A percentile compares a stretch with the other conserved stretches of the same genome.
Evolutionary conservation across 2,888 invertebrate genomes (phyloP).

Genomic region (Boloria euphrosyne): DNA sequence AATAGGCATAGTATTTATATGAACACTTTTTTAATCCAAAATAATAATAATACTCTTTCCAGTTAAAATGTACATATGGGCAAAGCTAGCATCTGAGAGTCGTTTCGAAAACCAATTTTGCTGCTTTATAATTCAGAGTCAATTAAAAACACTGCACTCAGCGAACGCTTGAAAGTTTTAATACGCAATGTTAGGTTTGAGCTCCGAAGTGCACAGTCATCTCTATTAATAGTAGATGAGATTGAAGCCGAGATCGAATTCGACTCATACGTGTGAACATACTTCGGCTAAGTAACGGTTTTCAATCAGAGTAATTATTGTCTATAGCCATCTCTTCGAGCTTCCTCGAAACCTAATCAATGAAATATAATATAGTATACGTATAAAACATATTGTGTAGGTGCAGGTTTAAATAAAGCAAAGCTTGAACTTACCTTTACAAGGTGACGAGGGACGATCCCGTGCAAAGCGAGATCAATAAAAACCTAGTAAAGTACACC

Average conservation of each 20-base stretch:
- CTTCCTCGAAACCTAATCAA: no score
- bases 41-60: no score
- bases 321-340: no score
- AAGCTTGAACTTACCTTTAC: no score
- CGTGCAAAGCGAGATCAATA: no score
- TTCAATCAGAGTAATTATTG: neutral
- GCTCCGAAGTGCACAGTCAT: constrained; percentile 6
- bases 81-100: neutral
- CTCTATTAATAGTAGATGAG: neutral
- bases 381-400: no score
- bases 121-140: neutral
- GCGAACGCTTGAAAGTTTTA: constrained; percentile 1
- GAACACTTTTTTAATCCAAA: no score
- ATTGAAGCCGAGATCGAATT: neutral
- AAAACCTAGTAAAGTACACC: no score
- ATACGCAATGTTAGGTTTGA: neutral
- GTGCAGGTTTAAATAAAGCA: no score
- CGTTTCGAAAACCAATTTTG: constrained; percentile 2
- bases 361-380: no score
- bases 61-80: neutral
- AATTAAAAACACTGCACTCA: constrained; percentile 1
- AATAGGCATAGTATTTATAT: no score
- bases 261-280: neutral
- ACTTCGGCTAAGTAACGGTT: neutral
- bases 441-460: no score